These are phyloP conservation scores for Chaetophractus vellerosus DNA, from an alignment of 2,797 vertebrate genomes.

Conservation along the genomic window DNA sequence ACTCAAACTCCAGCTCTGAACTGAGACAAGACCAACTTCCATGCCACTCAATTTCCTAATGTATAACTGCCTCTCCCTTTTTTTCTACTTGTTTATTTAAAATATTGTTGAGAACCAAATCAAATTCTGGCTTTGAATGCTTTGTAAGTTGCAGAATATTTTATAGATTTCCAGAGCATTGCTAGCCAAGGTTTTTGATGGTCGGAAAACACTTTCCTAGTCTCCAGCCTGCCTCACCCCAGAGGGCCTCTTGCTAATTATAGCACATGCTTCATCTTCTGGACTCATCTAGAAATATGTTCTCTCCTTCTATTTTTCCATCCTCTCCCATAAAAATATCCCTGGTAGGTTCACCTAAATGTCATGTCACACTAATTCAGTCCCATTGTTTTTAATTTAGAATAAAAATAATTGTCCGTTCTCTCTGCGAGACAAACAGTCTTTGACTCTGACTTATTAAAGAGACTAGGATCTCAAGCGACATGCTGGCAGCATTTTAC, in stretches of 20 bases:
- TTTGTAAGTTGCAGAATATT: not conserved
- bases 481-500: conserved; percentile 19
- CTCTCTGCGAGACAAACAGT: conserved; percentile 14
- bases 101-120: not conserved
- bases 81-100: not conserved
- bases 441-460: not conserved
- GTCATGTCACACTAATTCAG: conserved; percentile 40
- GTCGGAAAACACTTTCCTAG: not conserved
- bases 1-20: not conserved
- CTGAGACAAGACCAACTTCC: not conserved
- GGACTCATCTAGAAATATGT: not conserved
- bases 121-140: not conserved
- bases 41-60: not conserved
- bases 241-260: accelerated
- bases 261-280: not conserved
- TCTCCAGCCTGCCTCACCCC: not conserved
- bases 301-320: not conserved
- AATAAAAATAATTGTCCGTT: conserved; percentile 71
- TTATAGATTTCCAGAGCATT: not conserved
- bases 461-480: not conserved
- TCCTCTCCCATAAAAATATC: not conserved
- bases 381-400: conserved; percentile 61
- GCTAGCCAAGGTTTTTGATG: not conserved
- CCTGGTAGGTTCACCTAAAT: not conserved
- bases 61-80: not conserved